Percentiles rank a stretch among this genome's conserved stretches.
These are phyloP conservation scores for Cyanoderma ruficeps DNA, from an alignment of 2,113 vertebrate genomes.

Conservation along the genomic window DNA sequence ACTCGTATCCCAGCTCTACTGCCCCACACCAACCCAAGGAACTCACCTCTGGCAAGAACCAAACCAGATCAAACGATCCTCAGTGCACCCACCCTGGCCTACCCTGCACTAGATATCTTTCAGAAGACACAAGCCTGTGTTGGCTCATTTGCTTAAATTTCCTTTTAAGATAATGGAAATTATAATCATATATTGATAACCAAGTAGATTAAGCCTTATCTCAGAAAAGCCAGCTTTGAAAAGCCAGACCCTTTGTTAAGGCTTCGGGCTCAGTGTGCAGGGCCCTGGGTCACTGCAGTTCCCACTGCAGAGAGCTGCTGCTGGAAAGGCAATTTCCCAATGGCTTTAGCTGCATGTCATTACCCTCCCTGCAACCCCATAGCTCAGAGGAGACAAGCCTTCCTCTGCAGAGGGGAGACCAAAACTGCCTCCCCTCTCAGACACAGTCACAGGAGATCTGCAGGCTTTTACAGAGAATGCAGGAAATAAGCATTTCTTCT, in stretches of 20 bases:
- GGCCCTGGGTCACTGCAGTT: not conserved
- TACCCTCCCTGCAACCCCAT: not conserved
- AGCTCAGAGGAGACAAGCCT: not conserved
- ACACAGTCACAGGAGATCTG: not conserved
- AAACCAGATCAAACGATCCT: not conserved
- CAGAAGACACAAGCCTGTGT: not conserved
- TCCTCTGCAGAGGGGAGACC: not conserved
- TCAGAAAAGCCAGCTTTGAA: not conserved
- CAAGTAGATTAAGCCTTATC: not conserved
- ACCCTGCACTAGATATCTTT: not conserved
- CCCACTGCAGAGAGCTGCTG: not conserved
- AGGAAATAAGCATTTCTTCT: not conserved
- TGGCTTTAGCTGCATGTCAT: not conserved
- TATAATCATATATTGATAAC: not conserved
- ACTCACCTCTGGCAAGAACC: not conserved
- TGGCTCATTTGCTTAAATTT: not conserved
- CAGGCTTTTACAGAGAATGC: not conserved
- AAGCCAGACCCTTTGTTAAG: not conserved
- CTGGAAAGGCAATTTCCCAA: not conserved
- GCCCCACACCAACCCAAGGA: not conserved
- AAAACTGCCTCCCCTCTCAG: not conserved
- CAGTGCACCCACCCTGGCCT: not conserved
- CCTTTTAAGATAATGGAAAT: not conserved
- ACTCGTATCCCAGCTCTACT: not conserved
- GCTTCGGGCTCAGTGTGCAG: not conserved